These are phyloP conservation scores for Netelia virgata DNA, from an alignment of 2,888 invertebrate species.

Conservation along the genomic window DNA sequence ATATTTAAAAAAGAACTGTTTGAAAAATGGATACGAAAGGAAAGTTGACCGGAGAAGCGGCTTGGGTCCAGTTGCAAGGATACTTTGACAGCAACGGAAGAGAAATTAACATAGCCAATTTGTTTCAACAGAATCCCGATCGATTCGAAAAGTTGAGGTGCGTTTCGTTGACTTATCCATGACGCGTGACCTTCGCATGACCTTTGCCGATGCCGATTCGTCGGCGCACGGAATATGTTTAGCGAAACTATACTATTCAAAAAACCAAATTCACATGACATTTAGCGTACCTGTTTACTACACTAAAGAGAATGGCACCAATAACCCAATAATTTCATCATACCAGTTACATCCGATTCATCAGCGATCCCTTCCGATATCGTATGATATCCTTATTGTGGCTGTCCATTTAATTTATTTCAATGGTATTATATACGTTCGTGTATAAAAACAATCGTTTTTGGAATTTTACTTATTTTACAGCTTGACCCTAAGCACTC, in stretches of 20 bases:
- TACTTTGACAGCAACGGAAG: constrained; percentile 90
- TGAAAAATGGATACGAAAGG: constrained; percentile 86
- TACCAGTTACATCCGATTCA: neutral
- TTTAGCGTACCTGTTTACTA: neutral
- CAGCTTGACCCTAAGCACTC: constrained; percentile 92
- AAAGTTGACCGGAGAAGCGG: constrained; percentile 88
- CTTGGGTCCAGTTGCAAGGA: constrained; percentile 91
- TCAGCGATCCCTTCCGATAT: constrained; percentile 22
- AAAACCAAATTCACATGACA: neutral
- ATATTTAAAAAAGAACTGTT: constrained; percentile 3
- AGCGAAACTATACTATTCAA: constrained; percentile 27
- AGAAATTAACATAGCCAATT: constrained; percentile 92
- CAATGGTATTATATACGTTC: neutral
- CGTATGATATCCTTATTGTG: neutral
- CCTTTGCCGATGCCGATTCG: constrained; percentile 69
- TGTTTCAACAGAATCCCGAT: constrained; percentile 92
- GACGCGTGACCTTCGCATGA: constrained; percentile 79
- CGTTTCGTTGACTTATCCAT: constrained; percentile 69
- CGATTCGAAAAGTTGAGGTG: constrained; percentile 97
- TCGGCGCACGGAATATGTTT: constrained; percentile 13
- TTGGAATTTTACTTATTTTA: constrained; percentile 41
- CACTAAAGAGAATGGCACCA: neutral
- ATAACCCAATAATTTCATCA: constrained; percentile 23
- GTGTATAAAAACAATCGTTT: constrained; percentile 40
- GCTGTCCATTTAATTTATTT: constrained; percentile 13